Percentiles rank a stretch among this genome's conserved stretches.
Evolutionary conservation across 2,888 invertebrate genomes (phyloP).

Genomic region (Arge pagana): DNA sequence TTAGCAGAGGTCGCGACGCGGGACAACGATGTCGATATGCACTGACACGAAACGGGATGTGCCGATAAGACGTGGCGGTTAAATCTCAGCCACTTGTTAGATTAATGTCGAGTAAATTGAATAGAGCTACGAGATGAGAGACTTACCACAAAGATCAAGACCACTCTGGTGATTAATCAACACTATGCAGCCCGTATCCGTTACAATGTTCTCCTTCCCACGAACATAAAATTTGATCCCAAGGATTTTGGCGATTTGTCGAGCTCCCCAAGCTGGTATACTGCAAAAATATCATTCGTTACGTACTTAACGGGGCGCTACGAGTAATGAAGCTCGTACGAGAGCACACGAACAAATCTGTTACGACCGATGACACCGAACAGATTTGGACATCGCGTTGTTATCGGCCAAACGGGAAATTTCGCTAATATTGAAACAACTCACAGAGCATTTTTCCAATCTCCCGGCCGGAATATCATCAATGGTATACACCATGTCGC

Average conservation of each 20-base stretch:
- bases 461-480: constrained; percentile 74
- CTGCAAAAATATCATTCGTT: constrained; percentile 59
- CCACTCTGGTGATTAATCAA: constrained; percentile 89
- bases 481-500: constrained; percentile 73
- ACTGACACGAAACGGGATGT: too few species aligned
- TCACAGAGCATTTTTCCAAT: constrained; percentile 81
- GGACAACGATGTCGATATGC: too few species aligned
- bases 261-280: constrained; percentile 70
- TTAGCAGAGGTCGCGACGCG: too few species aligned
- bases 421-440: too few species aligned
- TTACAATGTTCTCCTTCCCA: constrained; percentile 76
- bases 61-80: too few species aligned
- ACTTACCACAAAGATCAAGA: constrained; percentile 80
- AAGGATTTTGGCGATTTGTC: constrained; percentile 64
- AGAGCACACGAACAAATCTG: too few species aligned
- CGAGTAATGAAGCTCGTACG: too few species aligned
- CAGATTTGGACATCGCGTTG: too few species aligned
- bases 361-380: too few species aligned
- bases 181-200: constrained; percentile 77
- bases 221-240: constrained; percentile 75
- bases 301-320: too few species aligned
- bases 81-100: too few species aligned
- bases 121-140: constrained; percentile 12
- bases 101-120: constrained; percentile 9
- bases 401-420: too few species aligned